Evolutionary conservation across 2,113 vertebrate genomes (phyloP).

Genomic region (Sisor rabdophorus): DNA sequence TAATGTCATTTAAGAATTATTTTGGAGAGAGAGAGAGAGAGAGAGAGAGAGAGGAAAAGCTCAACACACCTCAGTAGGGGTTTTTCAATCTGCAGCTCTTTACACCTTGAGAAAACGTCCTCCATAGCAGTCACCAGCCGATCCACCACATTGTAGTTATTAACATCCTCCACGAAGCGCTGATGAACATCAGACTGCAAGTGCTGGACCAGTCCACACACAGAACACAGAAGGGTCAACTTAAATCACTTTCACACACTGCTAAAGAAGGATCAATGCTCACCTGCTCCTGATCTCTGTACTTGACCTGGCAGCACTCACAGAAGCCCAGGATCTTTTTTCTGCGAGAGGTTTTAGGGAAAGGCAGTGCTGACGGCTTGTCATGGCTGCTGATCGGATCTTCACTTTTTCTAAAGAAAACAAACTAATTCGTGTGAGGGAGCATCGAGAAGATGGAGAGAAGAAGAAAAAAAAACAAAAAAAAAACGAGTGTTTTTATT

Average conservation of each 20-base stretch:
- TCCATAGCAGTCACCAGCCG: slow-evolving; percentile 67
- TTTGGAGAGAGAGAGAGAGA: no score
- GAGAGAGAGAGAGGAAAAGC: not conserved
- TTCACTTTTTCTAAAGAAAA: slow-evolving; percentile 42
- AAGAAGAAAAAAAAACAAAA: not conserved
- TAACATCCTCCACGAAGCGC: slow-evolving; percentile 65
- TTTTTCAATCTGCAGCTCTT: slow-evolving; percentile 43
- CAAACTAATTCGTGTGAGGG: not conserved
- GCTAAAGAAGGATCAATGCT: not conserved
- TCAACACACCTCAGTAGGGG: slow-evolving; percentile 47
- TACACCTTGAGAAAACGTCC: slow-evolving; percentile 52
- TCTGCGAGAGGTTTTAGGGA: slow-evolving; percentile 54
- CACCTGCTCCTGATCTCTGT: slow-evolving; percentile 72
- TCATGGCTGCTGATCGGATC: slow-evolving; percentile 37
- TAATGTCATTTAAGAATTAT: no score
- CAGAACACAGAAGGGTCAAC: not conserved
- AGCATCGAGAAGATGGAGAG: not conserved
- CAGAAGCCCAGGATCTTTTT: slow-evolving; percentile 74
- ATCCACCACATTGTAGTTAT: slow-evolving; percentile 68
- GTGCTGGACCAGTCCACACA: slow-evolving; percentile 65
- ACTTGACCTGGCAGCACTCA: slow-evolving; percentile 79
- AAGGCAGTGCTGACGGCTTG: slow-evolving; percentile 49
- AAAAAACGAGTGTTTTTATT: not conserved
- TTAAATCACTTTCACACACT: not conserved
- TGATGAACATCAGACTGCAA: slow-evolving; percentile 74